Percentiles rank a stretch among this genome's conserved stretches.
These are phyloP conservation scores for Ardeotis arabs DNA, from an alignment of 2,113 vertebrate genomes.

Conservation along the genomic window DNA sequence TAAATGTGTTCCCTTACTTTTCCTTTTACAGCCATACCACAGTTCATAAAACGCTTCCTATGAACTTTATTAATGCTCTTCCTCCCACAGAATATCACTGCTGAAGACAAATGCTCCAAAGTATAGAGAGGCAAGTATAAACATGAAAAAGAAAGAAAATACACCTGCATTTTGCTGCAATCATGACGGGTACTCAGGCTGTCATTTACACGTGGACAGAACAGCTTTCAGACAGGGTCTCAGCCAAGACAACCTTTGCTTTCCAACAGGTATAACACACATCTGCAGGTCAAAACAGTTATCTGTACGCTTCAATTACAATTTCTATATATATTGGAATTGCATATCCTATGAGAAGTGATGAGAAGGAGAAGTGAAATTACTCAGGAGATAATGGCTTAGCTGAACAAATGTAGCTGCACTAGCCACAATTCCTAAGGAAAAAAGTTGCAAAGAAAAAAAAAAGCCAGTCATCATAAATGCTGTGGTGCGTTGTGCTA, in stretches of 20 bases:
- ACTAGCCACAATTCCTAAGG: not conserved
- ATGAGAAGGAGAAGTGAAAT: not conserved
- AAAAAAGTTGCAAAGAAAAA: not conserved
- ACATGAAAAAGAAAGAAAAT: too few relatives aligned
- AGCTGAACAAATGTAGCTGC: not conserved
- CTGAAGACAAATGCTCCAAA: not conserved
- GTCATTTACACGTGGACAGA: not conserved
- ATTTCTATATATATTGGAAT: not conserved
- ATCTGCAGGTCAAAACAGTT: not conserved
- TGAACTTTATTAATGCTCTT: not conserved
- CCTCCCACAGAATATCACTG: not conserved
- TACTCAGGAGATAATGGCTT: not conserved
- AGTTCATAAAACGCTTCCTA: conserved; percentile 10
- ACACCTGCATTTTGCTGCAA: not conserved
- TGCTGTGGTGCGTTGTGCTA: not conserved
- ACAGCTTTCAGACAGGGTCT: not conserved
- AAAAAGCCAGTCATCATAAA: not conserved
- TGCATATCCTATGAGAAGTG: not conserved
- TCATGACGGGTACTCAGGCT: not conserved
- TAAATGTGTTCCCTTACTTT: not conserved
- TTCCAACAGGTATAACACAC: not conserved
- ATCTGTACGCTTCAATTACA: not conserved
- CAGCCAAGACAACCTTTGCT: not conserved
- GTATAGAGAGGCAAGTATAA: not conserved
- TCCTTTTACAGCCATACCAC: not conserved